Percentiles rank a stretch among this genome's conserved stretches.
phyloP scores from a whole-genome alignment of 2,113 vertebrate genomes.

The Etia nguti region DNA sequence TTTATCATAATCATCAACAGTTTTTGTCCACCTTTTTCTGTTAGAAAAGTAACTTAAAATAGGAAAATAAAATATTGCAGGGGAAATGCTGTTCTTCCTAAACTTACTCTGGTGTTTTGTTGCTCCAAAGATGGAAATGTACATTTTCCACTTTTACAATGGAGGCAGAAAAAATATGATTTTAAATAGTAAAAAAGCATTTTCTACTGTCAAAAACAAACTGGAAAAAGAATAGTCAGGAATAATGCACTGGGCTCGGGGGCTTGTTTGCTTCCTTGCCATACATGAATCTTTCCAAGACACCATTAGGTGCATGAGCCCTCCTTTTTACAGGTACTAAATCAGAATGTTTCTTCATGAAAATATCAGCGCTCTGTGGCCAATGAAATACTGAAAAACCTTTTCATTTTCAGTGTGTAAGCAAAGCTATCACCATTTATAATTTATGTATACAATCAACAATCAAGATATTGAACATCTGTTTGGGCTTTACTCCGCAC shows the following conservation, averaged over 20 bases:
- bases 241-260: not conserved
- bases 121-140: not conserved
- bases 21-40: not conserved
- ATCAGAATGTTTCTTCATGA: not conserved
- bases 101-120: not conserved
- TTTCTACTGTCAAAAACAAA: not conserved
- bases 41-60: not conserved
- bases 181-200: not conserved
- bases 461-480: not conserved
- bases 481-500: not conserved
- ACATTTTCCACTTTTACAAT: not conserved
- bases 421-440: not conserved
- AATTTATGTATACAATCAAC: not conserved
- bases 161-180: not conserved
- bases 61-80: fast-evolving
- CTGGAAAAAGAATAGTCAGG: not conserved
- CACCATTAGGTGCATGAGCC: not conserved
- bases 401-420: not conserved
- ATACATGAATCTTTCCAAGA: not conserved
- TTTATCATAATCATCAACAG: not conserved
- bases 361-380: not conserved
- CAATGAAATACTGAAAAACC: not conserved
- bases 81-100: not conserved
- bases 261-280: not conserved
- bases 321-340: not conserved